Base-by-base conservation (phyloP, 1,140 invertebrate genomes). In the Nomia melanderi region DNA sequence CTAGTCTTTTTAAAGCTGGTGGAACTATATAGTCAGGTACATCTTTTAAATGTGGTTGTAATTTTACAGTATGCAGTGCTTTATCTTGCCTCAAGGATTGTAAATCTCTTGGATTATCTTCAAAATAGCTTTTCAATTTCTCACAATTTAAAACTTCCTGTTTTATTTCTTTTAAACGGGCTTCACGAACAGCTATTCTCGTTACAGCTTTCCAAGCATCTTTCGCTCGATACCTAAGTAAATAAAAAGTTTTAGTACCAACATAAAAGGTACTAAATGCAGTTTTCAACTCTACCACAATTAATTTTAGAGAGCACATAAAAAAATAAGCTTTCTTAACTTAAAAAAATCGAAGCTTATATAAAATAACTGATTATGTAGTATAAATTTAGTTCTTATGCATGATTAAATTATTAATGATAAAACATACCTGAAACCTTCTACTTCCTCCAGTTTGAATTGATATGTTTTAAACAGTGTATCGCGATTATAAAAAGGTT, bases 201-300 rank as follows among this genome's bases (percentile, higher is more conserved):
- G 98, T 99, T 1, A 98, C 97, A 1, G 98, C 97, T 86, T 96
- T 95, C 96, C 98, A 97, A 5, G 98, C 98, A 94, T 99, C 99
- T 86, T 95, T 94, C 0, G 98, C 96, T 88, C 99, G 93, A 93
- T 99, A 99, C 75, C 91, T 92, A 12, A 47, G 67, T 72, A 47
- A 11, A 66, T 44, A 36, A 17, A 2, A 75, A 64, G 9, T 50
- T 4, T 47, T 7, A 47, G 36, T 41, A 41, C n/a, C 0, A 47
- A 27, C 25, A 0, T 50, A 20, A 36, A 47, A 1, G 11, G 33
- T 8, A 36, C 33, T 36, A 8, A 36, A 36, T 36, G 33, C 20
- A 47, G 44, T 47, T 47, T 1, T 4, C 14, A 20, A 14, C 14
- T 47, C 20, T 17, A 47, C 17, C 44, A 17, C 20, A 20, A 3